Evolutionary conservation across 2,113 vertebrate genomes (phyloP).

Genomic region (Crotophaga sulcirostris): DNA sequence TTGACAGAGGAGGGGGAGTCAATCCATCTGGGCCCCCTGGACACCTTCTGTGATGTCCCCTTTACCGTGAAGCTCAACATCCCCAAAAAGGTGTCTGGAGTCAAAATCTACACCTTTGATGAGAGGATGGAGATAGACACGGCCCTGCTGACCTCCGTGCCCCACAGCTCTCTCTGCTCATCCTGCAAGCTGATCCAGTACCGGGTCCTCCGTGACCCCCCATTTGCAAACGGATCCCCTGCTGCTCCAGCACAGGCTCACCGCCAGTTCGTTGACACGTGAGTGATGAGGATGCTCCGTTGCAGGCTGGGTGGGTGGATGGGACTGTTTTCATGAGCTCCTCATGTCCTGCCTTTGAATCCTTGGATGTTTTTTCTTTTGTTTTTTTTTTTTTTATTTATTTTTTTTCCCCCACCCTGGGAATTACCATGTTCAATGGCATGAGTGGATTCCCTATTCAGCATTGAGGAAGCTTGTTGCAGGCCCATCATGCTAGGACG

Average conservation of each 20-base stretch:
- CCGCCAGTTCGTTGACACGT: constrained; percentile 86
- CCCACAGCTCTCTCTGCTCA: constrained; percentile 81
- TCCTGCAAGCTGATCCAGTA: constrained; percentile 84
- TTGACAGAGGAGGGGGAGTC: constrained; percentile 81
- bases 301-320: background rate
- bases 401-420: accelerated
- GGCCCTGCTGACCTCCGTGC: constrained; percentile 84
- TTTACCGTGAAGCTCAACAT: constrained; percentile 85
- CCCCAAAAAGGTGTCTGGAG: constrained; percentile 76
- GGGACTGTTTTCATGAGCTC: background rate
- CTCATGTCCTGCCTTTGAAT: background rate
- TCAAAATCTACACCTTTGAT: constrained; percentile 92
- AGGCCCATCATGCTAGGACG: accelerated
- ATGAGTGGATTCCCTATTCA: background rate
- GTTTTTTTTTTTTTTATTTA: background rate
- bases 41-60: constrained; percentile 90
- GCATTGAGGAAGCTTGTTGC: background rate
- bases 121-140: constrained; percentile 95
- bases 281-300: constrained; percentile 19
- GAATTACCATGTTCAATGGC: background rate
- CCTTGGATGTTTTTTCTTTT: background rate
- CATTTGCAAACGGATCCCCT: constrained; percentile 71
- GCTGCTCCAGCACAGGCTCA: constrained; percentile 59
- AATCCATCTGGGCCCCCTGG: constrained; percentile 84
- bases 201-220: constrained; percentile 81